Conservation (phyloP, 1,140 invertebrate genomes). For the Schlechtendalia chinensis region DNA sequence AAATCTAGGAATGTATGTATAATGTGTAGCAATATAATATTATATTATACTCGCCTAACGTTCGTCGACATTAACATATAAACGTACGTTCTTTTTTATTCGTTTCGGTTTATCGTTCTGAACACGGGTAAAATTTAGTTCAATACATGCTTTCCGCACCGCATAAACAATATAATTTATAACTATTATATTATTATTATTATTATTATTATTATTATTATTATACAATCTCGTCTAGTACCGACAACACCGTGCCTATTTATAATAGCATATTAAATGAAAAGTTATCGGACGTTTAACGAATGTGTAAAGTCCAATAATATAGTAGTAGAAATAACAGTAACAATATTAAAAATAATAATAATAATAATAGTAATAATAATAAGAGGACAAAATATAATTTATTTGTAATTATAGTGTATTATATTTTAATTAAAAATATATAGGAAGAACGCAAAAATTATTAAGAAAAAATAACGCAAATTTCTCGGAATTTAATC, state of each 20-base stretch:
- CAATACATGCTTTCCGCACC: background rate
- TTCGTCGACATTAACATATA: background rate
- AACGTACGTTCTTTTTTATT: background rate
- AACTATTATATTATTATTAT: too few relatives aligned
- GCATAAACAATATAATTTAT: background rate
- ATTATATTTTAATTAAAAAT: conserved; percentile 5
- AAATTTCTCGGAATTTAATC: background rate
- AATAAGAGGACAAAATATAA: background rate
- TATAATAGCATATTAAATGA: background rate
- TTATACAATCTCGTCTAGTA: background rate
- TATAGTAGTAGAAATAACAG: background rate
- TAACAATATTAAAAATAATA: background rate
- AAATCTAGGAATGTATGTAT: conserved; percentile 43
- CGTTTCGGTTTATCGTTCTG: background rate
- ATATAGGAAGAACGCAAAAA: conserved; percentile 37
- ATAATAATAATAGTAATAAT: background rate
- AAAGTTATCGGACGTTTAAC: conserved; percentile 13
- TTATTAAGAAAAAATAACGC: background rate
- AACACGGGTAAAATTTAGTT: background rate
- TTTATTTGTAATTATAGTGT: background rate
- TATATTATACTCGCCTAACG: background rate
- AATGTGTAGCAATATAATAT: background rate
- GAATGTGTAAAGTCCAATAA: conserved; percentile 15
- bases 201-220: background rate
- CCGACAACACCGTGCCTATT: background rate